Evolutionary conservation across 2,113 vertebrate species (phyloP), one percentile per base, ranked within the genome.

Genomic region (Cheilinus undulatus): DNA sequence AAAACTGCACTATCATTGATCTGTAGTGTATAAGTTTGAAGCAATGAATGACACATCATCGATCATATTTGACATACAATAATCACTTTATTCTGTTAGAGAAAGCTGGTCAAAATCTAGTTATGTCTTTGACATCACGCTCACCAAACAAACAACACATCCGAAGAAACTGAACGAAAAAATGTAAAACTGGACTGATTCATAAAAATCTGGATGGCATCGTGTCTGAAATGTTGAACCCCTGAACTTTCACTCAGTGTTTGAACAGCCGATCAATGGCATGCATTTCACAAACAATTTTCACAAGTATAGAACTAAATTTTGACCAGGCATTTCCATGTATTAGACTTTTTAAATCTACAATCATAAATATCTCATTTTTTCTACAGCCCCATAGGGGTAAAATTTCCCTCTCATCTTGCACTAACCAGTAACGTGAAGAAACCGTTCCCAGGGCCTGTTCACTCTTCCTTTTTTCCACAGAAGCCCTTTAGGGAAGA

Each of bases 331-430:
- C 43, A 58, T 84, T 77, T 87, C 74, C 53, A 69, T 38, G 1
- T 53, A 43, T 78, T 82, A 81, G 78, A 83, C 58, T 64, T 51
- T 72, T 77, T 61, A 56, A 80, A 85, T 89, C 87, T 78, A 86
- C 78, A 84, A 80, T 89, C 82, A 90, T 90, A 92, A 90, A 91
- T 90, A 92, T 80, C 57, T 71, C 58, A 54, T 48, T 80, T 85
- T 54, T 63, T 86, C 80, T 82, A 91, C 76, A 88, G 86, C 92
- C 92, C 92, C 92, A 93, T 91, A 89, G 91, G 88, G 88, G 92
- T 86, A 79, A 88, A 87, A 88, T 73, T 58, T 59, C 78, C 84
- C 68, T 79, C 76, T 88, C 59, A 20, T 49, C 54, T 77, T 71
- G 27, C 72, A 80, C 49, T 64, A 61, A 82, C 69, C 73, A 82